A percentile compares a stretch with the other conserved stretches of the same genome.
Evolutionary conservation across 2,797 vertebrate genomes (phyloP).

Genomic region (Lepilemur septentrionalis): DNA sequence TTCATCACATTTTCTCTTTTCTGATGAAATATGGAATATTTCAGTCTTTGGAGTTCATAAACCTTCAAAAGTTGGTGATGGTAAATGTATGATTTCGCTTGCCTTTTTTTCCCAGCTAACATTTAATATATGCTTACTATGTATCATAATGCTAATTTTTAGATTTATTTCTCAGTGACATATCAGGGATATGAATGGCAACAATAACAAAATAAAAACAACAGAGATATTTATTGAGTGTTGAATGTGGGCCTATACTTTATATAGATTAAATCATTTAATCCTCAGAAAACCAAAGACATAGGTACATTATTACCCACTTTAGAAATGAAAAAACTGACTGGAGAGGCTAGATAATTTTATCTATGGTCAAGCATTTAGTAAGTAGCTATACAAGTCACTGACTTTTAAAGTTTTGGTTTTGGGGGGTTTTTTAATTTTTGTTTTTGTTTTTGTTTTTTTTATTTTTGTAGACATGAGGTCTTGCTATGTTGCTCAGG

Average conservation of each 20-base stretch:
- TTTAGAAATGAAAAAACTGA: constrained; percentile 37
- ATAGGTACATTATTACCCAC: background rate
- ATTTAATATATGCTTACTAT: background rate
- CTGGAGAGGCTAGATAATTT: background rate
- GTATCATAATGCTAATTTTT: background rate
- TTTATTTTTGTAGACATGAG: background rate
- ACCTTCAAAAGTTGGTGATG: background rate
- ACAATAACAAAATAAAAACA: background rate
- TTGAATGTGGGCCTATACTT: background rate
- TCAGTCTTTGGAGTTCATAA: constrained; percentile 2
- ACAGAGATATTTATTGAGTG: background rate
- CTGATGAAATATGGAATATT: background rate
- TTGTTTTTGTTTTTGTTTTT: no score
- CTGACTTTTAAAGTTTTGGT: constrained; percentile 18
- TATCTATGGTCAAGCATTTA: background rate
- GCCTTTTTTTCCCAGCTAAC: background rate
- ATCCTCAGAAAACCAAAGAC: constrained; percentile 6
- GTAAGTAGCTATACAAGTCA: background rate
- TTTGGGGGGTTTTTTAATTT: no score
- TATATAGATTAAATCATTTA: background rate
- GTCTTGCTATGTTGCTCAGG: background rate
- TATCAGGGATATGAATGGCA: background rate
- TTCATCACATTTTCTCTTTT: background rate
- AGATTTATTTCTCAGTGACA: background rate
- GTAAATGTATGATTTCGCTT: background rate